Evolutionary conservation across 30 jellyfish, hydroid and myxozoan species (phyloP).

Genomic region (Pseudorhiza aurosa): DNA sequence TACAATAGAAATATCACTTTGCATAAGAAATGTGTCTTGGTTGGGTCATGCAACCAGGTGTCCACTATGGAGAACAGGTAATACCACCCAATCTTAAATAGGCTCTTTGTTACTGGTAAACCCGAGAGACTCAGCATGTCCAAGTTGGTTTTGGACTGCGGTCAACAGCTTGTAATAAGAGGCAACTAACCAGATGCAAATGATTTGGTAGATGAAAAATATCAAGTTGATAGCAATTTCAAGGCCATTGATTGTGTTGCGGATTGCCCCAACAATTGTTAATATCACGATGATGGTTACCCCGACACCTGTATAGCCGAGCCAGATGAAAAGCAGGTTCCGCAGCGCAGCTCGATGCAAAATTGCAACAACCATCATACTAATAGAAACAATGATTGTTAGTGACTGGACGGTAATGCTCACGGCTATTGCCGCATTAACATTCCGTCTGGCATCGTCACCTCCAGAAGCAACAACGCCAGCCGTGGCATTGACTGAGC

Average conservation of each 20-base stretch:
- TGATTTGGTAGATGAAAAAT: background rate
- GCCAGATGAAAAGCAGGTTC: background rate
- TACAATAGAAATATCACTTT: too few species aligned
- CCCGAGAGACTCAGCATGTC: too few species aligned
- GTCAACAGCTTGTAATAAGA: constrained; percentile 31
- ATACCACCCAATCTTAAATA: too few species aligned
- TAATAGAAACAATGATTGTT: background rate
- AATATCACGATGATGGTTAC: background rate
- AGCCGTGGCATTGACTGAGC: too few species aligned
- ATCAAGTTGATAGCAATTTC: background rate
- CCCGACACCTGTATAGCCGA: background rate
- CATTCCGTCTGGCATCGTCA: too few species aligned
- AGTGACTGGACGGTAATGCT: background rate
- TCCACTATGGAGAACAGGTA: too few species aligned
- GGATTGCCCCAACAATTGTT: background rate
- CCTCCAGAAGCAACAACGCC: too few species aligned
- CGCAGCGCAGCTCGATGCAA: background rate
- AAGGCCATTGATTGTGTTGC: background rate
- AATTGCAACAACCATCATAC: background rate
- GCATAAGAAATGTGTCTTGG: too few species aligned
- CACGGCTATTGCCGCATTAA: background rate
- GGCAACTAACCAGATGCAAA: constrained; percentile 28
- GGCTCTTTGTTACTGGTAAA: too few species aligned
- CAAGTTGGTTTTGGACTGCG: background rate
- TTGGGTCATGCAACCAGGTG: too few species aligned